phyloP scores from a whole-genome alignment of 2,113 vertebrate species.

The Azemiops feae region DNA sequence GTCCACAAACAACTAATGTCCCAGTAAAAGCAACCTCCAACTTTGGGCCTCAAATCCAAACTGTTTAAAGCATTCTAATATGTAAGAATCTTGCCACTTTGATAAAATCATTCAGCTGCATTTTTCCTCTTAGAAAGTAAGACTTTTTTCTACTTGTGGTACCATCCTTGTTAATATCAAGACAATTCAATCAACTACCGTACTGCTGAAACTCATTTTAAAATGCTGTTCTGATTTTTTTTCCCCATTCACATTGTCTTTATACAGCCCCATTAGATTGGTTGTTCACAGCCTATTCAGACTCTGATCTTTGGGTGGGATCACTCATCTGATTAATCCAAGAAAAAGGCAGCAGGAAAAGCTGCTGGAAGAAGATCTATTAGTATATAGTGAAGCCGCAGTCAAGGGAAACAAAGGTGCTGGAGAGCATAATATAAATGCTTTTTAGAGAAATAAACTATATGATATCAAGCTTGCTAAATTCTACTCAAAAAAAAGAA shows the following conservation, averaged over 20 bases:
- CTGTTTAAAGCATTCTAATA: background rate
- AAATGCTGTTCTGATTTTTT: background rate
- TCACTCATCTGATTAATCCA: background rate
- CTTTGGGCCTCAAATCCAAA: slow-evolving; percentile 5
- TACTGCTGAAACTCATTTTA: background rate
- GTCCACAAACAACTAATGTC: background rate
- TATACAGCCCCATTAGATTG: background rate
- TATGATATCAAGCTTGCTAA: background rate
- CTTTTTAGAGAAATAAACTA: background rate
- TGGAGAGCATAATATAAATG: background rate
- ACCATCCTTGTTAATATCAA: background rate
- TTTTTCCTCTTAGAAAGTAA: background rate
- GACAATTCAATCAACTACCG: background rate
- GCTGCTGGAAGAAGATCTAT: background rate
- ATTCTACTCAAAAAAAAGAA: background rate
- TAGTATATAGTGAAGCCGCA: background rate
- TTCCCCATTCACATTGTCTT: background rate
- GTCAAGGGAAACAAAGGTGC: background rate
- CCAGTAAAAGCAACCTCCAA: background rate
- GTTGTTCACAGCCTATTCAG: background rate
- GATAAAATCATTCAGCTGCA: background rate
- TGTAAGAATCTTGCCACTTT: background rate
- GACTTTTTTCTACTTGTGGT: slow-evolving; percentile 13
- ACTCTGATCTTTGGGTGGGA: background rate
- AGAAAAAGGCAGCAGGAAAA: background rate